Percentiles rank a stretch among this genome's conserved stretches.
These are phyloP conservation scores for Calyptomena viridis DNA, from an alignment of 2,113 vertebrate species.

Conservation along the genomic window DNA sequence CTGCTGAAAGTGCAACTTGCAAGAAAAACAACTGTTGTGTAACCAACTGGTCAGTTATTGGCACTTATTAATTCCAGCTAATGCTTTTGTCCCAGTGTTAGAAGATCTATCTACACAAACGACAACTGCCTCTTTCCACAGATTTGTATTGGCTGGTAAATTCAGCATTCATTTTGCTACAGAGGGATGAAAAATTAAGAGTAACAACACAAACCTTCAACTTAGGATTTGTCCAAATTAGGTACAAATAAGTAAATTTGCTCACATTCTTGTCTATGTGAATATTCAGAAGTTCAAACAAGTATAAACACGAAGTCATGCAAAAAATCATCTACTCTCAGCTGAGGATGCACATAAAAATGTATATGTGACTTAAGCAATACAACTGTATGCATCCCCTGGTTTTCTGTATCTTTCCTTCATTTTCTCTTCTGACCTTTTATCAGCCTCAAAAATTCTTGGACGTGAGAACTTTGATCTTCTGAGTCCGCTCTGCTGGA, in stretches of 20 bases:
- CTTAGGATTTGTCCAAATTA: neutral
- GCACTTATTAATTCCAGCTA: neutral
- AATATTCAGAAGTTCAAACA: neutral
- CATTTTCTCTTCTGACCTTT: neutral
- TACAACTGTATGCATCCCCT: neutral
- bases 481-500: neutral
- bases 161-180: neutral
- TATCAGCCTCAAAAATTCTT: neutral
- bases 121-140: neutral
- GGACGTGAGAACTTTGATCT: neutral
- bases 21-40: neutral
- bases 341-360: neutral
- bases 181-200: fast-evolving
- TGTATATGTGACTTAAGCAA: neutral
- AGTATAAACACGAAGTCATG: neutral
- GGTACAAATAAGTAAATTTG: neutral
- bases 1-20: neutral
- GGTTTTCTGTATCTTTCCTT: neutral
- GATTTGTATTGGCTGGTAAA: neutral
- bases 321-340: neutral
- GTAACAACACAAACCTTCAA: neutral
- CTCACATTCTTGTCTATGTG: neutral
- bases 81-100: neutral
- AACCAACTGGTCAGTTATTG: neutral
- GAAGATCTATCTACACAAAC: neutral